Evolutionary conservation across 2,113 vertebrate genomes (phyloP).

Genomic region (Ammodramus savannarum): DNA sequence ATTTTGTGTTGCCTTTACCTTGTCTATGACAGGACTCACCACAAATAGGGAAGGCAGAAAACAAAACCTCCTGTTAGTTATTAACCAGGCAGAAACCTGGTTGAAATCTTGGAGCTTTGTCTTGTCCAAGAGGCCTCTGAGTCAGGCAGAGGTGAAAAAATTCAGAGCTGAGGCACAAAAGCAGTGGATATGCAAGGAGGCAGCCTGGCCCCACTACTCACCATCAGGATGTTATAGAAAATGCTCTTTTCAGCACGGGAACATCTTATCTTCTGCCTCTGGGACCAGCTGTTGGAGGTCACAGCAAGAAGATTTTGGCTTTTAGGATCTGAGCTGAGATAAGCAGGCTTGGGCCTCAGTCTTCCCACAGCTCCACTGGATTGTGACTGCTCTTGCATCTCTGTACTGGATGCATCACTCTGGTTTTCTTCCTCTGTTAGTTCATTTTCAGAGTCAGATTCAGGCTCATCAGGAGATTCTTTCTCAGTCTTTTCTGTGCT

Average conservation of each 20-base stretch:
- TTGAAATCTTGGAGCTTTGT: background rate
- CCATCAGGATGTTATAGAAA: background rate
- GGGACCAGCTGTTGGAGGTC: background rate
- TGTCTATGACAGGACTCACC: background rate
- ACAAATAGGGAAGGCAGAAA: background rate
- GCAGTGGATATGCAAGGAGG: background rate
- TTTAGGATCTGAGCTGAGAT: background rate
- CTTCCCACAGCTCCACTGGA: background rate
- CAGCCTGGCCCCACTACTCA: background rate
- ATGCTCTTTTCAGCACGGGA: background rate
- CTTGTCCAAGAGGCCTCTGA: background rate
- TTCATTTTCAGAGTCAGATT: conserved; percentile 13
- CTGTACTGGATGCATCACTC: background rate
- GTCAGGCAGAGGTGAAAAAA: background rate
- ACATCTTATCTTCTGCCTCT: background rate
- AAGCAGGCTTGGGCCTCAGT: background rate
- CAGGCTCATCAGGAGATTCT: background rate
- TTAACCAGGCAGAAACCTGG: conserved; percentile 9
- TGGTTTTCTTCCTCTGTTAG: background rate
- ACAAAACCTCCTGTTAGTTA: background rate
- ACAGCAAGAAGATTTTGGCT: background rate
- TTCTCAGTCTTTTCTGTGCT: background rate
- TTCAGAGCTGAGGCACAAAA: background rate
- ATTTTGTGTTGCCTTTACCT: background rate
- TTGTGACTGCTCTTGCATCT: background rate